phyloP scores from a whole-genome alignment of 2,888 invertebrate genomes.

The Cheilosia scutellata region DNA sequence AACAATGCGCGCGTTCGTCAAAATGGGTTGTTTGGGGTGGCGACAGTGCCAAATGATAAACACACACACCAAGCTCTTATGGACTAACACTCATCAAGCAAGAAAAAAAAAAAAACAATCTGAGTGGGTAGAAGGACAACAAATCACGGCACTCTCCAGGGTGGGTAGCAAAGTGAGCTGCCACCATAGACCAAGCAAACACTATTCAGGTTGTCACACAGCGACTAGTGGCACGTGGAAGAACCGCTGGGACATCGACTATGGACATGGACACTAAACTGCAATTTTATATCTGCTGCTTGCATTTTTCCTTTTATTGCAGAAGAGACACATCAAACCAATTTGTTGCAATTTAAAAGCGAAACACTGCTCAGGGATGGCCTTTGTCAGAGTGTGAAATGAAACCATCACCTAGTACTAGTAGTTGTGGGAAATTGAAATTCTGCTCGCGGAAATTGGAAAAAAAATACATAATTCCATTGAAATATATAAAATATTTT shows the following conservation, averaged over 20 bases:
- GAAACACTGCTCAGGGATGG: conserved; percentile 12
- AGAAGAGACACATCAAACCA: conserved; percentile 55
- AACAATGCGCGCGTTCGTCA: conserved; percentile 29
- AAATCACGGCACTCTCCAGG: conserved; percentile 38
- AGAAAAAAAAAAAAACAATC: not conserved
- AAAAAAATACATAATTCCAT: conserved; percentile 50
- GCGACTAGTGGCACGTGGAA: conserved; percentile 16
- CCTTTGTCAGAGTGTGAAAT: conserved; percentile 9
- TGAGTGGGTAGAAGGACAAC: conserved; percentile 47
- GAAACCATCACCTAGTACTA: not conserved
- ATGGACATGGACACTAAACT: conserved; percentile 46
- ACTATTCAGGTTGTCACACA: conserved; percentile 8
- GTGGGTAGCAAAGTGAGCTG: conserved; percentile 40
- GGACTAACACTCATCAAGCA: conserved; percentile 20
- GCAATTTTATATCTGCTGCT: conserved; percentile 48
- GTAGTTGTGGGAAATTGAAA: conserved; percentile 61
- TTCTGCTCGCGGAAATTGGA: conserved; percentile 54
- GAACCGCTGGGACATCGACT: conserved; percentile 9
- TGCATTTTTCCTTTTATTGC: conserved; percentile 58
- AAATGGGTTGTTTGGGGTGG: conserved; percentile 1
- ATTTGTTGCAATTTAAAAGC: conserved; percentile 70
- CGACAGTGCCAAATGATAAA: not conserved
- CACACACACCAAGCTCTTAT: conserved; percentile 15
- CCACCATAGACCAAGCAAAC: conserved; percentile 32
- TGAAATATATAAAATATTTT: conserved; percentile 54